These are phyloP conservation scores for Maniola hyperantus DNA, from an alignment of 2,888 invertebrate genomes.

Conservation along the genomic window DNA sequence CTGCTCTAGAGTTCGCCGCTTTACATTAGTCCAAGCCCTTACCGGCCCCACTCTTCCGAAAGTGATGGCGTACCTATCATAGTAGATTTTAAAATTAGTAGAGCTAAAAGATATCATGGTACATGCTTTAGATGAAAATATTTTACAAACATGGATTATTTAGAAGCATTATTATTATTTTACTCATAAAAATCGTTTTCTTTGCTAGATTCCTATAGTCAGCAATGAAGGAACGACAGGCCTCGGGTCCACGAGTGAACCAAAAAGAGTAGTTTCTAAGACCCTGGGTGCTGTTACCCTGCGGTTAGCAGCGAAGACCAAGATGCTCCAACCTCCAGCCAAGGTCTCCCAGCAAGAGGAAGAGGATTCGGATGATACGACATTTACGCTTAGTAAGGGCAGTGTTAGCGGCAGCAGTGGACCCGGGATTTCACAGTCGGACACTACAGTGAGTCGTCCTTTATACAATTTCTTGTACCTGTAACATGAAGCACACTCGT, in stretches of 20 bases:
- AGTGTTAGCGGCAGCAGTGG: too few species aligned
- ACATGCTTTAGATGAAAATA: too few species aligned
- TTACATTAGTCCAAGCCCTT: background rate
- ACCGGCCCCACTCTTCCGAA: slow-evolving; percentile 47
- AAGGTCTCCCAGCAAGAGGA: slow-evolving; percentile 65
- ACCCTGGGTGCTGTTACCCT: slow-evolving; percentile 63
- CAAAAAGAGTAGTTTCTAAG: slow-evolving; percentile 38
- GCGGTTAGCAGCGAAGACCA: slow-evolving; percentile 62
- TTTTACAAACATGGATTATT: too few species aligned
- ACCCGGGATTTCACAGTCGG: too few species aligned
- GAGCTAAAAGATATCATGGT: too few species aligned
- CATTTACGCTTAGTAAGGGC: too few species aligned
- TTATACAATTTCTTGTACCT: too few species aligned
- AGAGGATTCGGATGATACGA: slow-evolving; percentile 58
- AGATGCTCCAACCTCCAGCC: slow-evolving; percentile 70
- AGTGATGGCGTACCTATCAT: slow-evolving; percentile 51
- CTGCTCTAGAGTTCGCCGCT: too few species aligned
- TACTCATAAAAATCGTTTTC: slow-evolving; percentile 32
- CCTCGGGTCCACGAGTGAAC: slow-evolving; percentile 70
- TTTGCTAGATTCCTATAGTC: slow-evolving; percentile 82
- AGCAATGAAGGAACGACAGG: slow-evolving; percentile 85
- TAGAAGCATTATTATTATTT: too few species aligned
- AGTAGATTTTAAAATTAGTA: too few species aligned
- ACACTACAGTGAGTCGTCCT: too few species aligned
- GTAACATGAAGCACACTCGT: too few species aligned